phyloP scores from a whole-genome alignment of 2,113 vertebrate genomes.

The Sprattus sprattus region DNA sequence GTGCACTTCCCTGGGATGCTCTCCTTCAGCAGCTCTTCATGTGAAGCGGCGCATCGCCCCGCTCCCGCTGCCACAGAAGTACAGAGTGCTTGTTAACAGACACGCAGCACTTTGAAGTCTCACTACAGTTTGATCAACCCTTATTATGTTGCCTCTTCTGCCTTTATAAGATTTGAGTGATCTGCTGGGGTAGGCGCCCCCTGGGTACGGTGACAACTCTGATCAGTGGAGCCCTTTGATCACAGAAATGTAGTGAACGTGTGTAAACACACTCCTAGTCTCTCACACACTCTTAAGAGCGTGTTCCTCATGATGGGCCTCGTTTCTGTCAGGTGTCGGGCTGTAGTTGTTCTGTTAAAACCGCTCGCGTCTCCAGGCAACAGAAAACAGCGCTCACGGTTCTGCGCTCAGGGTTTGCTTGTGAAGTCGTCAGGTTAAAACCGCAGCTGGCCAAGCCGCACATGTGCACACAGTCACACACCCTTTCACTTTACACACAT shows the following conservation, averaged over 20 bases:
- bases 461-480: background rate
- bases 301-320: too few species aligned
- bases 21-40: background rate
- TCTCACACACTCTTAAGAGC: too few species aligned
- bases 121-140: background rate
- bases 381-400: too few species aligned
- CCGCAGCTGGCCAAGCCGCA: background rate
- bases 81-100: background rate
- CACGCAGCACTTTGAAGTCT: conserved; percentile 1
- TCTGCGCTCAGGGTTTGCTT: background rate
- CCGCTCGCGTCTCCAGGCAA: too few species aligned
- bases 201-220: background rate
- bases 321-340: too few species aligned
- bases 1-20: background rate
- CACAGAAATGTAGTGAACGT: too few species aligned
- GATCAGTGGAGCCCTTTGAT: too few species aligned
- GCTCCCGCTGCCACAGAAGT: background rate
- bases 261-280: too few species aligned
- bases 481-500: background rate
- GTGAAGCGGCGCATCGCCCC: background rate
- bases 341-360: too few species aligned
- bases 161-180: background rate
- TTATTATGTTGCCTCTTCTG: background rate
- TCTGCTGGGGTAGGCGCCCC: background rate
- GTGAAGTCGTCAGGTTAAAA: background rate